A percentile compares a stretch with the other conserved stretches of the same genome.
These are phyloP conservation scores for Apis florea DNA, from an alignment of 1,140 invertebrate genomes.

Conservation along the genomic window DNA sequence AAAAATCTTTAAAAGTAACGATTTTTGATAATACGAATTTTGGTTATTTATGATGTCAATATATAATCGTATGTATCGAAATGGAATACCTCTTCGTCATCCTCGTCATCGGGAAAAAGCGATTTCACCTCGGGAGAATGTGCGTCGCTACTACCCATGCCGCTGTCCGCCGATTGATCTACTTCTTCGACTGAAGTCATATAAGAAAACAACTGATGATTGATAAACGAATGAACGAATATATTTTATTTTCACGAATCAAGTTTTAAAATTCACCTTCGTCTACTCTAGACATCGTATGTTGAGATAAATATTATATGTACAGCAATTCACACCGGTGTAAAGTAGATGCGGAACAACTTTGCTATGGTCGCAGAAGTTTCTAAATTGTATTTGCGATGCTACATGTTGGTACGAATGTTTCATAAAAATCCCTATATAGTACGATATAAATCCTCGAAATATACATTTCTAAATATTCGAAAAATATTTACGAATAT, in stretches of 20 bases:
- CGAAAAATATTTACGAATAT: no score
- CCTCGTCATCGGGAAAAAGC: constrained; percentile 70
- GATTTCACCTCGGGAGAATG: constrained; percentile 74
- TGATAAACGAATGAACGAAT: constrained; percentile 8
- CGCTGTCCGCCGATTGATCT: constrained; percentile 73
- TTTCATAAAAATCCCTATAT: constrained; percentile 7
- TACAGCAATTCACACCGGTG: constrained; percentile 5
- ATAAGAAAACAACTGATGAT: constrained; percentile 28
- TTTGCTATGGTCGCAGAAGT: background rate
- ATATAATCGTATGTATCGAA: background rate
- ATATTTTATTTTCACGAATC: background rate
- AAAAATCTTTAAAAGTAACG: background rate
- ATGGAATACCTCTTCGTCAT: constrained; percentile 69
- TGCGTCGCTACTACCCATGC: constrained; percentile 75
- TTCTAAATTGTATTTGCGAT: background rate
- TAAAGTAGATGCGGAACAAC: constrained; percentile 11
- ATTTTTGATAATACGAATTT: background rate
- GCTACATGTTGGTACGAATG: no score
- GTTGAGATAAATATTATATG: constrained; percentile 4
- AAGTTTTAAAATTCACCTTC: background rate
- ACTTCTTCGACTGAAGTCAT: constrained; percentile 72
- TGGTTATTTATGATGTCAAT: background rate
- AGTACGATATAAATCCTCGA: no score
- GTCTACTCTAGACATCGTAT: background rate
- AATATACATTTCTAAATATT: background rate